Base-by-base conservation (phyloP, 2,113 vertebrate genomes). In the Tringa solitaria region DNA sequence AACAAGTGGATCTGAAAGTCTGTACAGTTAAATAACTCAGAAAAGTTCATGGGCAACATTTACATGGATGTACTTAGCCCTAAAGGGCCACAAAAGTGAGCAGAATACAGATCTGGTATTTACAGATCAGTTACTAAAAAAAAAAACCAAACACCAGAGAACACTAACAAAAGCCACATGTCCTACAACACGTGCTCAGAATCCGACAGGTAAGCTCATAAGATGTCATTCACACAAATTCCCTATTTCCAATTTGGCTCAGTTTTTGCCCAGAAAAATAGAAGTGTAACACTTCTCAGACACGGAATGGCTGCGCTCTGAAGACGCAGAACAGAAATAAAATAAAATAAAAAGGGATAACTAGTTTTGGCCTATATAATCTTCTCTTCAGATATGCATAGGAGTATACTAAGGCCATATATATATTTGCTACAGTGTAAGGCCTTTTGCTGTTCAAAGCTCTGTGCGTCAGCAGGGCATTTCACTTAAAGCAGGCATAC, bases 361-460 rank as follows among this genome's bases (percentile, higher is more conserved):
- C 80, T 69, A 59, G 12, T 60, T 92, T 84, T 95, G 89, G 97
- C 95, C 89, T 95, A 7, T n/a, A 57, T 50, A 57, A 59, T 64
- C 43, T 75, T 91, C 43, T 65, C 96, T 96, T 79, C 82, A 95
- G 91, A 85, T 84, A 77, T 97, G 97, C 97, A 97, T 89, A 98
- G 97, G 96, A 97, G 97, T 64, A 64, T 67, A 28, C 75, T 74
- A 70, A 97, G 92, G 94, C 83, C 90, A 77, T 67, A 48, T 77
- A 68, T 56, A 27, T 82, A 63, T 63, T 53, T 92, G 96, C 67
- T 88, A 72, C 70, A 94, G 87, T 56, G 74, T 87, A 94, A 98
- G 97, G 96, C 96, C 93, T 84, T 84, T 24, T 61, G 95, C 87
- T 92, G 95, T 63, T 63, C 72, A 51, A 84, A 89, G 90, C 92